Conservation (phyloP, 1,140 invertebrate genomes). For the Cheumatopsyche charites region DNA sequence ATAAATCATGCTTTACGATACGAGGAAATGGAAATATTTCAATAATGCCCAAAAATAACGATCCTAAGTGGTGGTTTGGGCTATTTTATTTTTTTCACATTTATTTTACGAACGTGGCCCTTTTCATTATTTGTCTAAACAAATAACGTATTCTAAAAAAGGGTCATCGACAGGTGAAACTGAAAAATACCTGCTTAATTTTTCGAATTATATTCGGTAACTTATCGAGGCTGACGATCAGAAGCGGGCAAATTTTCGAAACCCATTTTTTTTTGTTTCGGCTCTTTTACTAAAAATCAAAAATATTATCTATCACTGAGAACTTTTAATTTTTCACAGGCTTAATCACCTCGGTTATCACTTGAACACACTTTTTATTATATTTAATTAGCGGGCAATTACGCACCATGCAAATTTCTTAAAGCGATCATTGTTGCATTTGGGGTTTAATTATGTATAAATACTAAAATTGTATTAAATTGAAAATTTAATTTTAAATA, state of each 20-base stretch:
- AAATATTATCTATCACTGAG: neutral
- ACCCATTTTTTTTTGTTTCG: neutral
- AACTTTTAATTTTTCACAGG: constrained; percentile 6
- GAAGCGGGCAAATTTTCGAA: neutral
- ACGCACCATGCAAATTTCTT: neutral
- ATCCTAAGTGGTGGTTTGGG: neutral
- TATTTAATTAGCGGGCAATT: constrained; percentile 1
- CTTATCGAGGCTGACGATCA: constrained; percentile 11
- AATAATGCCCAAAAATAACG: neutral
- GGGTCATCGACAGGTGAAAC: constrained; percentile 31
- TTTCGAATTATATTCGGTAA: constrained; percentile 26
- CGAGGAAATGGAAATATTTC: constrained; percentile 3
- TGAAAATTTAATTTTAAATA: too few species aligned
- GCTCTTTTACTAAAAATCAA: constrained; percentile 6
- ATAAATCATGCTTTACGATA: neutral
- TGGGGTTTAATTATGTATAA: too few species aligned
- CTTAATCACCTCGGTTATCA: neutral
- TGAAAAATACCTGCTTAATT: constrained; percentile 30
- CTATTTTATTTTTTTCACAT: neutral
- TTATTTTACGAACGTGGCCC: constrained; percentile 1
- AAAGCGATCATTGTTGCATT: too few species aligned
- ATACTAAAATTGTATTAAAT: too few species aligned
- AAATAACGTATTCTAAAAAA: constrained; percentile 26
- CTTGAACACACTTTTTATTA: constrained; percentile 18
- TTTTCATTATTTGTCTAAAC: constrained; percentile 29